Base-by-base conservation (phyloP, 2,113 vertebrate species). In the Uria aalge region DNA sequence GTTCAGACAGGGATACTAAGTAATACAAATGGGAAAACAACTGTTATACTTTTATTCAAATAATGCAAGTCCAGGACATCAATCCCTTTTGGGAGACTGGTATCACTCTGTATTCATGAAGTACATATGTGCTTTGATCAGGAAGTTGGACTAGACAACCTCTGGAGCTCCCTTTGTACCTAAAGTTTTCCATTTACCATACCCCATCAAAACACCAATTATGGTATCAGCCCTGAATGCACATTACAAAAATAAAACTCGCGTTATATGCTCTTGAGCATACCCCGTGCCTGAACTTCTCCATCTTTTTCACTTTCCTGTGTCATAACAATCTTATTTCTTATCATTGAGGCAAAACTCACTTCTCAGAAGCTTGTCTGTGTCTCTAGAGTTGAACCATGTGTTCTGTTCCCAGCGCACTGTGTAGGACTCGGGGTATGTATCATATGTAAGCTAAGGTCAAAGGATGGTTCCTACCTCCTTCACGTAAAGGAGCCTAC, bases 21-120 rank as follows among this genome's bases (percentile, higher is more conserved):
- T 55, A 85, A 92, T 72, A 89, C 60, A 92, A 89, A 96, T 60
- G 40, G 38, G 34, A 81, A 95, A 78, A 95, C 52, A 85, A 89
- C 27, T 67, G 18, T 75, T 88, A 40, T 2, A 77, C 41, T 94
- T 86, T 55, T 85, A 89, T 74, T 91, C 60, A 96, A 96, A 81
- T 80, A 94, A 81, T 5, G 11, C 52, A 72, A 89, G 47, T 29
- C 50, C n/a, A 91, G 59, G 32, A 59, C 45, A 88, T 45, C 88
- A 90, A 17, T 81, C 50, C 43, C 47, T 92, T 92, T 67, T 36
- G 50, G 91, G 79, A 96, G 38, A 63, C n/a, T 55, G 34, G 53
- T 76, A 96, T 32, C 84, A 48, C 34, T 92, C 71, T 75, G 43
- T 63, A 81, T 82, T 89, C 84, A 82, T 55, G 47, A 89, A 81